phyloP scores from a whole-genome alignment of 35 echinoderm and acorn worm species.

The Apostichopus parvimensis region DNA sequence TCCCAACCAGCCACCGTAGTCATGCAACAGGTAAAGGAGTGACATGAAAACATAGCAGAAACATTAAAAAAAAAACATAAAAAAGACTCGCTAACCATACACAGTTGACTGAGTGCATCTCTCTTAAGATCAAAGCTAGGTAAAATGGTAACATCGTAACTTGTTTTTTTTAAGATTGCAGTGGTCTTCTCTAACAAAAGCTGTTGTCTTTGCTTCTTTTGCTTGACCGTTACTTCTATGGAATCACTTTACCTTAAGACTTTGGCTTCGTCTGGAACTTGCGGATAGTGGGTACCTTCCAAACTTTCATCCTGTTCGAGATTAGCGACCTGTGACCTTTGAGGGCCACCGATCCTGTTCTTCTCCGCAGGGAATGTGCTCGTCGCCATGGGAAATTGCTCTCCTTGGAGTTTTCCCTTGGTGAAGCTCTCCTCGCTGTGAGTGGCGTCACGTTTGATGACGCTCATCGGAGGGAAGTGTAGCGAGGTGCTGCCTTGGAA shows the following conservation, averaged over 20 bases:
- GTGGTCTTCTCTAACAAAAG: too few species aligned
- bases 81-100: too few species aligned
- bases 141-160: too few species aligned
- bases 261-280: neutral
- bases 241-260: neutral
- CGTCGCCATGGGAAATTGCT: neutral
- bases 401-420: neutral
- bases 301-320: slow-evolving; percentile 52
- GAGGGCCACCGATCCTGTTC: neutral
- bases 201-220: too few species aligned
- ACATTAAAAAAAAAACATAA: too few species aligned
- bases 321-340: neutral
- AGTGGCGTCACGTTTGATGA: slow-evolving; percentile 60
- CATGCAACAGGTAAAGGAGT: too few species aligned
- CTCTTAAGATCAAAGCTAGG: too few species aligned
- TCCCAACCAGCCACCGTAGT: too few species aligned
- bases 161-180: too few species aligned
- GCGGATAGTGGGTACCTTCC: slow-evolving; percentile 45
- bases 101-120: too few species aligned
- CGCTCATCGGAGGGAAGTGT: slow-evolving; percentile 83
- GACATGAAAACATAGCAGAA: too few species aligned
- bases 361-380: neutral
- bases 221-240: too few species aligned
- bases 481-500: slow-evolving; percentile 65
- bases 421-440: neutral